phyloP scores from a whole-genome alignment of 1,140 invertebrate genomes.

The Hypothenemus hampei region DNA sequence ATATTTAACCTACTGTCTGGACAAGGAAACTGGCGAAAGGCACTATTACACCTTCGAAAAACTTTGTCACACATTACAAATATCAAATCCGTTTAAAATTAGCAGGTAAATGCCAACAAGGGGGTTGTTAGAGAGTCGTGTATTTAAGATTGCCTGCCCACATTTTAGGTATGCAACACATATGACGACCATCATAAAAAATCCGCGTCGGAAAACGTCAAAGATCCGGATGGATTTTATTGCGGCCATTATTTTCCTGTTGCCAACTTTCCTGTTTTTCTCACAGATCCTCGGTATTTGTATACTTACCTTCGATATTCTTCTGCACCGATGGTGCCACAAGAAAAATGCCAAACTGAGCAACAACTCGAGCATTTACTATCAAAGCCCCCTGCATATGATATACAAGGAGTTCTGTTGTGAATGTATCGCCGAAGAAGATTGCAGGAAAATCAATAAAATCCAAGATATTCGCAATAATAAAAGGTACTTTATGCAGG shows the following conservation, averaged over 20 bases:
- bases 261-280: slow-evolving; percentile 21
- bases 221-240: slow-evolving; percentile 17
- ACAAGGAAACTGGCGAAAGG: slow-evolving; percentile 23
- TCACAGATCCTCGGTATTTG: slow-evolving; percentile 13
- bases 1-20: slow-evolving; percentile 9
- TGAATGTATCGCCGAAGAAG: slow-evolving; percentile 13
- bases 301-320: slow-evolving; percentile 1
- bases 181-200: slow-evolving; percentile 6
- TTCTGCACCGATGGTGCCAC: slow-evolving; percentile 23
- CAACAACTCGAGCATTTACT: slow-evolving; percentile 9
- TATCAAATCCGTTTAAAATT: slow-evolving; percentile 15
- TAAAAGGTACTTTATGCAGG: slow-evolving; percentile 11
- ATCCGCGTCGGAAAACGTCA: slow-evolving; percentile 1
- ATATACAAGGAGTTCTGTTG: slow-evolving; percentile 21
- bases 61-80: slow-evolving; percentile 12
- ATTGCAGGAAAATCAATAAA: slow-evolving; percentile 16
- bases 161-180: slow-evolving; percentile 15
- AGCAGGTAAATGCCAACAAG: slow-evolving; percentile 14
- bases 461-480: slow-evolving; percentile 19
- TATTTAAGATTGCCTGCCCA: no score
- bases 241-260: slow-evolving; percentile 15
- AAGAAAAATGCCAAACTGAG: slow-evolving; percentile 10
- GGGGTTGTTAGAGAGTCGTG: no score
- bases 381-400: slow-evolving; percentile 19
- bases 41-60: slow-evolving; percentile 13